Conservation (phyloP, 2,888 invertebrate genomes). For the Erebia aethiops region DNA sequence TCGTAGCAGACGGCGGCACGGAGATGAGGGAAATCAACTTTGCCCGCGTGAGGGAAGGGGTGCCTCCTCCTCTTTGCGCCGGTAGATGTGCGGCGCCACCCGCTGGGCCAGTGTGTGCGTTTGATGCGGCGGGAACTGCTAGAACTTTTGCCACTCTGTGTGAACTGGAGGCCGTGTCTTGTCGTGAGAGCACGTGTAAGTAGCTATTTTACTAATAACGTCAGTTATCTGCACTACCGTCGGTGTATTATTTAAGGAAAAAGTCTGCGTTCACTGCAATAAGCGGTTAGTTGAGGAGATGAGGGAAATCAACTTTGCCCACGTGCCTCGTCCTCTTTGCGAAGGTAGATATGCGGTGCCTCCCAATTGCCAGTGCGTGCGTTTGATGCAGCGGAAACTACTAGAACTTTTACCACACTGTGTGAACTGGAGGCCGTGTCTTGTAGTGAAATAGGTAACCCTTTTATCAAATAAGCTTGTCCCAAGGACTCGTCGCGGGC, state of each 20-base stretch:
- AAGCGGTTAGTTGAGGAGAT: neutral
- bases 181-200: slow-evolving; percentile 83
- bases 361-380: slow-evolving; percentile 81
- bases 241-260: neutral
- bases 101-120: slow-evolving; percentile 82
- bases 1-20: slow-evolving; percentile 46
- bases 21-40: slow-evolving; percentile 55
- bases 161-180: slow-evolving; percentile 81
- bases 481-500: neutral
- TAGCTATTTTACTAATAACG: slow-evolving; percentile 34
- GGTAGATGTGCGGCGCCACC: slow-evolving; percentile 68
- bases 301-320: neutral
- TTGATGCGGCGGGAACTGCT: slow-evolving; percentile 81
- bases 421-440: slow-evolving; percentile 82
- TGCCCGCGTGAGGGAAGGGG: slow-evolving; percentile 66
- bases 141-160: slow-evolving; percentile 83
- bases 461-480: no score
- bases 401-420: slow-evolving; percentile 81
- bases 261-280: neutral
- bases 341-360: slow-evolving; percentile 67
- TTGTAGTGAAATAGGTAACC: slow-evolving; percentile 81
- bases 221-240: neutral
- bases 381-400: slow-evolving; percentile 81
- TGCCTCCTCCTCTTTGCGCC: slow-evolving; percentile 73
- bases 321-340: slow-evolving; percentile 59